Evolutionary conservation across 2,888 invertebrate species (phyloP).

Genomic region (Bimastos eiseni): DNA sequence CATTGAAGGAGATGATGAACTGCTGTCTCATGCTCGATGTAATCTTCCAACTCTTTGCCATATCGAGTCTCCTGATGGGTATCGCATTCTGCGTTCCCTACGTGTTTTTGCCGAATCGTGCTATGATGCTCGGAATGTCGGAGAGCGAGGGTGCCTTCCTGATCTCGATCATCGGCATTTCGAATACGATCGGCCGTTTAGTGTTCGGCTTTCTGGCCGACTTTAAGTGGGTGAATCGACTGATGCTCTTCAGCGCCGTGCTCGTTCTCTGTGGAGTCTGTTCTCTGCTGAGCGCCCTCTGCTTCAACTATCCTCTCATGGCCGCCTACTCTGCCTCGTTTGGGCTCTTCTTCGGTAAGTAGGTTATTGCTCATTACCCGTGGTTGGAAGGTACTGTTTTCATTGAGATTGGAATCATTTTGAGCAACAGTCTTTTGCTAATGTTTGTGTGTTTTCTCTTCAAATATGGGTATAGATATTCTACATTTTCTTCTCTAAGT

Average conservation of each 20-base stretch:
- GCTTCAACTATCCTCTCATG: slow-evolving; percentile 74
- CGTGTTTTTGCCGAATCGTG: slow-evolving; percentile 78
- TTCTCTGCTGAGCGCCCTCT: slow-evolving; percentile 79
- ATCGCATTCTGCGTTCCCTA: slow-evolving; percentile 90
- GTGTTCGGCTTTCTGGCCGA: slow-evolving; percentile 63
- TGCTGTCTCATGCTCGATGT: slow-evolving; percentile 80
- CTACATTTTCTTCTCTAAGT: no score
- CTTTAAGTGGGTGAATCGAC: slow-evolving; percentile 77
- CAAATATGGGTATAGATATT: neutral
- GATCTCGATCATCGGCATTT: slow-evolving; percentile 84
- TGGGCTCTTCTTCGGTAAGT: slow-evolving; percentile 57
- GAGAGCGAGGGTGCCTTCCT: slow-evolving; percentile 70
- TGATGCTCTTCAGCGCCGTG: slow-evolving; percentile 84
- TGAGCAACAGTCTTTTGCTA: no score
- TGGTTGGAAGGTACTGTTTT: no score
- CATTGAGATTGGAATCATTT: no score
- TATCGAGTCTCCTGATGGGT: slow-evolving; percentile 91
- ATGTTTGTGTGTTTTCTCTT: neutral
- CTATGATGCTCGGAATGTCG: slow-evolving; percentile 57
- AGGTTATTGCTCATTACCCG: neutral
- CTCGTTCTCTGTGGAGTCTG: slow-evolving; percentile 85
- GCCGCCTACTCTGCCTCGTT: slow-evolving; percentile 71
- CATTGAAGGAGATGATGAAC: slow-evolving; percentile 74
- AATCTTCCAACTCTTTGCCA: slow-evolving; percentile 81
- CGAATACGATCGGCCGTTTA: slow-evolving; percentile 91